A percentile compares a stretch with the other conserved stretches of the same genome.
phyloP scores from a whole-genome alignment of 2,888 invertebrate genomes.

The Xanthorhoe spadicearia region DNA sequence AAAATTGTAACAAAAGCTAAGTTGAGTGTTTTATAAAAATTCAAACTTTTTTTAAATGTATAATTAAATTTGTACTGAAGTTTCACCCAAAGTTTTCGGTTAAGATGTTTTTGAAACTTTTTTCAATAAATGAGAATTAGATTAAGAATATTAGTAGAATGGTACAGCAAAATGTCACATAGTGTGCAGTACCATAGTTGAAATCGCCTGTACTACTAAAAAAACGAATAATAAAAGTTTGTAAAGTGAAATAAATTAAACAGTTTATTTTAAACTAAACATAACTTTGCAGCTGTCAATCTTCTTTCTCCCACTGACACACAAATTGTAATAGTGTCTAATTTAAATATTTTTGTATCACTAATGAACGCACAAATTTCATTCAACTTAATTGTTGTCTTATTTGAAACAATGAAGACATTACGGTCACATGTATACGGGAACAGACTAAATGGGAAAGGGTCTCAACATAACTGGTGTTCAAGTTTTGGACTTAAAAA shows the following conservation, averaged over 20 bases:
- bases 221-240: background rate
- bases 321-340: constrained; percentile 32
- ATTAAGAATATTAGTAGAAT: no score
- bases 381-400: constrained; percentile 50
- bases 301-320: constrained; percentile 28
- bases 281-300: constrained; percentile 33
- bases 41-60: no score
- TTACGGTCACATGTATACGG: constrained; percentile 42
- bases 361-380: constrained; percentile 47
- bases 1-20: no score
- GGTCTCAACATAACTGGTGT: no score
- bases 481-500: no score
- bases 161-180: no score
- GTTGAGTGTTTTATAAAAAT: no score
- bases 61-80: no score
- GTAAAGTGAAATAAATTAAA: background rate
- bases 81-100: no score
- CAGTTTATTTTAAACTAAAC: background rate
- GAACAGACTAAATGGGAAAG: background rate
- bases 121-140: no score
- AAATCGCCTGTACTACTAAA: background rate
- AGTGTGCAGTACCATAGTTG: background rate
- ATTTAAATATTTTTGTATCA: constrained; percentile 45
- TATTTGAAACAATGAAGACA: constrained; percentile 69
- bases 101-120: no score